Base-by-base conservation (phyloP, 1,140 invertebrate genomes). In the Drepana arcuata region DNA sequence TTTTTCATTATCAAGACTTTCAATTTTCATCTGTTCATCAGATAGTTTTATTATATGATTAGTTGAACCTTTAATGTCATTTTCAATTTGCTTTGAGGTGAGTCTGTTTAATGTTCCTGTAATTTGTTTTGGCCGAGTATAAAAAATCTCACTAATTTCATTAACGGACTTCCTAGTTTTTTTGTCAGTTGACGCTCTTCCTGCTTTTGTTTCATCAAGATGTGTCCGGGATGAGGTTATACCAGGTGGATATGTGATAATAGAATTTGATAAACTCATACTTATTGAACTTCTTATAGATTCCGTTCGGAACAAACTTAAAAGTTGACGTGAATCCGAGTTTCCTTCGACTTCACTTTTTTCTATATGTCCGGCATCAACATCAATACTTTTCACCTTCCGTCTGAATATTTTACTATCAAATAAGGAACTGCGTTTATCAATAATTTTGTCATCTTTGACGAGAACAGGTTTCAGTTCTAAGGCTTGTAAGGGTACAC, bases 201-300 rank as follows among this genome's bases (percentile, higher is more conserved):
- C 48, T 6, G 21, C 44, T 12, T 15, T 12, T n/a, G 9, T 44
- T 41, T 52, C 57, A 27, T 52, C 36, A 14, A 38, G 27, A 18
- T 24, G 28, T 1, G 33, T 38, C 10, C 21, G 16, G 12, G 23
- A 23, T 7, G 43, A 40, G 2, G 46, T 29, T 16, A 49, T 11
- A 24, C 32, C 31, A 15, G 61, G 42, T 10, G 68, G 66, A 47
- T 72, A 70, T 11, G 66, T 70, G 28, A 70, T 63, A 29, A 72
- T 50, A 9, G 56, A 47, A 41, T 67, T 40, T 14, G 58, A 63
- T 37, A 48, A 32, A 6, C 51, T 49, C 10, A 29, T 23, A 13
- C 50, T 48, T 14, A 43, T 5, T 14, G 28, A 47, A 28, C 34
- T 31, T n/a, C 48, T 38, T 31, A 25, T n/a, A 21, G 28, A 35